phyloP scores from a whole-genome alignment of 2,797 vertebrate species.

The Remorina albescens region DNA sequence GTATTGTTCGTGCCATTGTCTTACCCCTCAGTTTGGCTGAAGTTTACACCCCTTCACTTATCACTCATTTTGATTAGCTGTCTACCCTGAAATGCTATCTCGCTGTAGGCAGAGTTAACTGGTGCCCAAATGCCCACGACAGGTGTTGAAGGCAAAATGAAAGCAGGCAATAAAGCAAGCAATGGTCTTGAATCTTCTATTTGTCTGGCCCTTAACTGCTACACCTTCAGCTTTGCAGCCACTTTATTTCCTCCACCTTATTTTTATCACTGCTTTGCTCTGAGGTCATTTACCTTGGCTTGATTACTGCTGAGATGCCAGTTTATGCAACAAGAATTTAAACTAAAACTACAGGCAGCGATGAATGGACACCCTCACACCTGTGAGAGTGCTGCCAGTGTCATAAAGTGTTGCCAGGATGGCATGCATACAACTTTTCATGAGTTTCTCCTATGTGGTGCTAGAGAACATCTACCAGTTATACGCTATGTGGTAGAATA shows the following conservation, averaged over 20 bases:
- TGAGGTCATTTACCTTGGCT: background rate
- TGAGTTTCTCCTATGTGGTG: no score
- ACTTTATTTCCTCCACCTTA: constrained; percentile 2
- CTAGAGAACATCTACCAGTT: no score
- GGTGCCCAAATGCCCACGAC: constrained; percentile 50
- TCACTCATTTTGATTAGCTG: constrained; percentile 69
- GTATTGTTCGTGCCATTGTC: constrained; percentile 32
- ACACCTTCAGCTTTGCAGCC: constrained; percentile 30
- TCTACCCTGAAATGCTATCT: constrained; percentile 43
- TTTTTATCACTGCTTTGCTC: background rate
- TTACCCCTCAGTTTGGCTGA: constrained; percentile 32
- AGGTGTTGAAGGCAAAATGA: constrained; percentile 64
- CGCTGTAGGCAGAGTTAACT: constrained; percentile 57
- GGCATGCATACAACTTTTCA: no score
- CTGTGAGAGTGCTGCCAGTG: no score
- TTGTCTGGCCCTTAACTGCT: constrained; percentile 43
- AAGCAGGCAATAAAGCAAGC: constrained; percentile 50
- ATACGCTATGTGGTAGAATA: no score
- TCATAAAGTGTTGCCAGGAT: no score
- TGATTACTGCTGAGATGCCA: constrained; percentile 8
- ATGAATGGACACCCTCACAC: no score
- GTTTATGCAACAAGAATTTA: constrained; percentile 6
- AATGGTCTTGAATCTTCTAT: constrained; percentile 49
- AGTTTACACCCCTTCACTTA: constrained; percentile 50
- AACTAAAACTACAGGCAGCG: no score